Conservation (phyloP, 2,888 invertebrate species). For the Priocnemis perturbator region DNA sequence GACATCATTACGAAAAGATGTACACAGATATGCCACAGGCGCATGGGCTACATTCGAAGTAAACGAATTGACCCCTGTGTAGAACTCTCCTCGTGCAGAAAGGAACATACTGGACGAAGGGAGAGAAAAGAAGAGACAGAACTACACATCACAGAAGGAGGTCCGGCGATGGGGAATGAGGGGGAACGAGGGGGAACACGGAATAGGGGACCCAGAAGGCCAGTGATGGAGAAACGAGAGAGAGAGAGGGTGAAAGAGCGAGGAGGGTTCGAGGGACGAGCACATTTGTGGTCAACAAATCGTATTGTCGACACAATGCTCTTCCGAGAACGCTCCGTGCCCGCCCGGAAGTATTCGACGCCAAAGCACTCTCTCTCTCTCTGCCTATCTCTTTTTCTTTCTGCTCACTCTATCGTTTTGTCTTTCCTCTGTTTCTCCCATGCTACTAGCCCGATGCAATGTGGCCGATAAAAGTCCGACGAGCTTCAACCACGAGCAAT, state of each 20-base stretch:
- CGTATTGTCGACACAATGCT: constrained; percentile 11
- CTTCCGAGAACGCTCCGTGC: constrained; percentile 12
- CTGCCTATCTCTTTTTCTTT: background rate
- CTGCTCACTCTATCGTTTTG: background rate
- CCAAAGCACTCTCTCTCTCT: background rate
- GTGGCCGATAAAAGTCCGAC: too few species aligned
- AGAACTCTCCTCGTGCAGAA: too few species aligned
- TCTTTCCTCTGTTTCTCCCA: too few species aligned
- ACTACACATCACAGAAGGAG: background rate
- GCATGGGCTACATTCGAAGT: too few species aligned
- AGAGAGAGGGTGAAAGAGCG: background rate
- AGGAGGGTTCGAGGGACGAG: too few species aligned
- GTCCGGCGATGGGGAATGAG: background rate
- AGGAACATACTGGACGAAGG: background rate
- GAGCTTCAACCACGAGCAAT: too few species aligned
- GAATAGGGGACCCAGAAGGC: background rate
- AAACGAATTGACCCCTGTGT: too few species aligned
- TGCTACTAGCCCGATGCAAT: background rate
- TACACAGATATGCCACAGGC: too few species aligned
- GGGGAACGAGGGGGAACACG: background rate
- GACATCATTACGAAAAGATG: too few species aligned
- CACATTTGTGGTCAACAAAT: constrained; percentile 3
- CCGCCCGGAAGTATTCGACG: background rate
- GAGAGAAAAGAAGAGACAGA: constrained; percentile 1
- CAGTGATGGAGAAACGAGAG: background rate